phyloP scores from a whole-genome alignment of 2,113 vertebrate species.

The Progne subis region DNA sequence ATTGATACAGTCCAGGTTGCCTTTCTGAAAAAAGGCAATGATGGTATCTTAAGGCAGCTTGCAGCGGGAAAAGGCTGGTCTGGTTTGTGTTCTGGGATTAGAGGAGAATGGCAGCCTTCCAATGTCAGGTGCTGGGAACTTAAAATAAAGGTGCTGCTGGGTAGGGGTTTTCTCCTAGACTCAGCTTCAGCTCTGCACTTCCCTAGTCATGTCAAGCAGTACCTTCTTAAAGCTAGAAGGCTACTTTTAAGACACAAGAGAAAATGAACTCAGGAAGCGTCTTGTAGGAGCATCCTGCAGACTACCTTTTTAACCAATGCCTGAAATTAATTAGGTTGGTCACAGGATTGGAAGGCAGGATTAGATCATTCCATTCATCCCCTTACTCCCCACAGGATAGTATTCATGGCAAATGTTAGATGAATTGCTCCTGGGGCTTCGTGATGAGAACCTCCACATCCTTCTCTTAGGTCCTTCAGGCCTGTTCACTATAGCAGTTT shows the following conservation, averaged over 20 bases:
- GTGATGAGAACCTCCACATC: neutral
- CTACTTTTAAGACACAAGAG: neutral
- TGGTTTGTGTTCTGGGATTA: neutral
- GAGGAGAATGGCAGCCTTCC: neutral
- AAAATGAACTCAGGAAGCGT: neutral
- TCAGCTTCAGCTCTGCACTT: neutral
- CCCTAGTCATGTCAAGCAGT: neutral
- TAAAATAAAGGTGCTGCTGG: neutral
- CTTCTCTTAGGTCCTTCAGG: neutral
- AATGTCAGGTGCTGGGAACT: neutral
- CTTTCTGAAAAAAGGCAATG: neutral
- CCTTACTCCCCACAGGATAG: neutral
- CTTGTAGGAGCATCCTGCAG: neutral
- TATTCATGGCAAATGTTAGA: neutral
- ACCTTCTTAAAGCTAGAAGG: neutral
- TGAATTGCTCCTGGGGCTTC: neutral
- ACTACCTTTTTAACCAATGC: neutral
- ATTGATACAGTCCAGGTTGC: slow-evolving; percentile 13
- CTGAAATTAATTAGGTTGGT: neutral
- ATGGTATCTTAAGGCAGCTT: neutral
- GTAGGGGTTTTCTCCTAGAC: neutral
- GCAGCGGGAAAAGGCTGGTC: neutral
- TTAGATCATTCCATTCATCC: neutral
- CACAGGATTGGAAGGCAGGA: neutral
- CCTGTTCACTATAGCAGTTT: neutral